Evolutionary conservation across 2,797 vertebrate species (phyloP).

Genomic region (Chaenodraco wilsoni): DNA sequence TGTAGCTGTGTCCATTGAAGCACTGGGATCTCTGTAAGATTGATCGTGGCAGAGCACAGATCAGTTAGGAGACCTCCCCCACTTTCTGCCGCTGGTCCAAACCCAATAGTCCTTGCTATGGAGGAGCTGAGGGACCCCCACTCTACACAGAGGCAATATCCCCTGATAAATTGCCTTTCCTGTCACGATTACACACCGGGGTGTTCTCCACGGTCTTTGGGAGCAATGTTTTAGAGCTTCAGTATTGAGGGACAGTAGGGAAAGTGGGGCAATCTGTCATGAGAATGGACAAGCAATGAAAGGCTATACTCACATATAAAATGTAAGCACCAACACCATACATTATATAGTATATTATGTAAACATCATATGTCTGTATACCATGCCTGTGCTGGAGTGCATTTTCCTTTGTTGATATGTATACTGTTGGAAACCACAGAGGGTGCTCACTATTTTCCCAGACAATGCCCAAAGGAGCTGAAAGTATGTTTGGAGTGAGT

Average conservation of each 20-base stretch:
- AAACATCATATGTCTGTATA: constrained; percentile 1
- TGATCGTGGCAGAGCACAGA: constrained; percentile 71
- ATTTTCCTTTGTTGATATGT: background rate
- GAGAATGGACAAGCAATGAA: constrained; percentile 51
- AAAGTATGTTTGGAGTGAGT: constrained; percentile 5
- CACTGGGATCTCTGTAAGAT: constrained; percentile 71
- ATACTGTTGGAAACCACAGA: constrained; percentile 4
- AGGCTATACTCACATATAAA: constrained; percentile 52
- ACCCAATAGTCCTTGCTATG: constrained; percentile 70
- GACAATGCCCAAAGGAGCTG: constrained; percentile 8
- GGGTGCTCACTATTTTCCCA: background rate
- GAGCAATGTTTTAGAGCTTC: constrained; percentile 65
- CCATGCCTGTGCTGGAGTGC: constrained; percentile 6
- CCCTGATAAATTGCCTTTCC: constrained; percentile 82
- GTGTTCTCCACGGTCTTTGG: constrained; percentile 67
- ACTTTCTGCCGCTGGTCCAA: constrained; percentile 59
- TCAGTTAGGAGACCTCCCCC: constrained; percentile 71
- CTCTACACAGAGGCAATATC: constrained; percentile 79
- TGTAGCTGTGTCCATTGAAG: constrained; percentile 67
- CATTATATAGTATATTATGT: constrained; percentile 1
- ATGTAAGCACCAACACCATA: constrained; percentile 18
- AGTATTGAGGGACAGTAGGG: constrained; percentile 48
- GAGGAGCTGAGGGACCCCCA: constrained; percentile 70
- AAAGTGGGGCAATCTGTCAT: constrained; percentile 67
- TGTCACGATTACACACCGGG: constrained; percentile 71